Evolutionary conservation across 2,888 invertebrate species (phyloP).

Genomic region (Coenonympha glycerion): DNA sequence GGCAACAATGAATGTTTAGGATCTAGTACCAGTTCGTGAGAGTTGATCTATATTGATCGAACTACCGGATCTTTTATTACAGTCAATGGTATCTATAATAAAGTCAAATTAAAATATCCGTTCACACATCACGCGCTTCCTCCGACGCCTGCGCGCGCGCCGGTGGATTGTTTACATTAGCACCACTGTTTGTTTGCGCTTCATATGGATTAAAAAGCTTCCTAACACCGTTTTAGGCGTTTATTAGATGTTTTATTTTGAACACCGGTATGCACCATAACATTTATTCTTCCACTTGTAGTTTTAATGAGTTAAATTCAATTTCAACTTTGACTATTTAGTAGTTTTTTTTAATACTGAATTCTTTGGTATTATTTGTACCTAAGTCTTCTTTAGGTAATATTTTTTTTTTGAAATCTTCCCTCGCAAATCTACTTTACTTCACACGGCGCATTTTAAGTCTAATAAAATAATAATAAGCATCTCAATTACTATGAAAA

Average conservation of each 20-base stretch:
- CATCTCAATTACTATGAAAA: no score
- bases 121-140: slow-evolving; percentile 9
- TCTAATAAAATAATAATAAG: no score
- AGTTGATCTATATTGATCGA: neutral
- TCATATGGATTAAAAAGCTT: slow-evolving; percentile 74
- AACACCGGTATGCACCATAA: slow-evolving; percentile 11
- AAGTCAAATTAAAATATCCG: slow-evolving; percentile 11
- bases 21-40: neutral
- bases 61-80: neutral
- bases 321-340: no score
- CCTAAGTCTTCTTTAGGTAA: no score
- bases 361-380: no score
- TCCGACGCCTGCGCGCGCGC: slow-evolving; percentile 29
- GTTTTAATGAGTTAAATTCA: no score
- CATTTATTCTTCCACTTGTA: neutral
- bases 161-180: slow-evolving; percentile 60
- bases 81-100: neutral
- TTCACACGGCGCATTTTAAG: no score
- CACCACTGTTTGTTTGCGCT: slow-evolving; percentile 68
- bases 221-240: slow-evolving; percentile 52
- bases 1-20: no score
- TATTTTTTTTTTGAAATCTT: no score
- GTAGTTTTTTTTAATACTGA: no score
- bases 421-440: no score
- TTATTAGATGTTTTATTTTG: slow-evolving; percentile 31